Conservation (phyloP, 1,140 invertebrate species). For the Centruroides vittatus region DNA sequence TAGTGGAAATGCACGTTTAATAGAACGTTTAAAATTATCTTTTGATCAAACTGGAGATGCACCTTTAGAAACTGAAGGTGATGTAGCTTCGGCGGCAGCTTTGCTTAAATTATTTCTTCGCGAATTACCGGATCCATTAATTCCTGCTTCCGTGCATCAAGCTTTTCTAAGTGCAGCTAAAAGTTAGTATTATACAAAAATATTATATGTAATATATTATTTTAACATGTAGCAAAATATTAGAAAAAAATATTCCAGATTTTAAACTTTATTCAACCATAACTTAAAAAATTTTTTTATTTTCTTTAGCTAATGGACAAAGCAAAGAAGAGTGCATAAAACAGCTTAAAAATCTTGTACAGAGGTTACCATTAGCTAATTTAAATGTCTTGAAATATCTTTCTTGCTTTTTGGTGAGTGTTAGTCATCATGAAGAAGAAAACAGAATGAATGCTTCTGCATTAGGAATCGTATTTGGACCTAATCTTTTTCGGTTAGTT, state of each 20-base stretch:
- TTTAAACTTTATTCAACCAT: no score
- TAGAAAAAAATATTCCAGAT: no score
- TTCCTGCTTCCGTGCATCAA: slow-evolving; percentile 28
- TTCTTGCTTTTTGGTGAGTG: slow-evolving; percentile 26
- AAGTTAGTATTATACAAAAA: slow-evolving; percentile 17
- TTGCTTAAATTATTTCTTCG: slow-evolving; percentile 33
- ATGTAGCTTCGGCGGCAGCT: slow-evolving; percentile 30
- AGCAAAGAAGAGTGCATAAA: slow-evolving; percentile 9
- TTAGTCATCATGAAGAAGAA: slow-evolving; percentile 25
- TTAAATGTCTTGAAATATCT: slow-evolving; percentile 30
- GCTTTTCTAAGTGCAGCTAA: slow-evolving; percentile 24
- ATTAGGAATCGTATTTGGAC: slow-evolving; percentile 34
- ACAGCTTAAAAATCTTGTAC: slow-evolving; percentile 16
- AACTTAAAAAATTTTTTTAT: no score
- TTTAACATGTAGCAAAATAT: neutral
- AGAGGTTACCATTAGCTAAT: slow-evolving; percentile 25
- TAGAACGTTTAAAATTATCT: slow-evolving; percentile 29
- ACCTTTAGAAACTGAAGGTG: slow-evolving; percentile 25
- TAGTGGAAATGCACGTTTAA: slow-evolving; percentile 29
- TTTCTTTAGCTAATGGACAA: neutral
- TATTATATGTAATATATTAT: neutral
- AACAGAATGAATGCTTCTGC: slow-evolving; percentile 34
- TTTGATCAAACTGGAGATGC: slow-evolving; percentile 33
- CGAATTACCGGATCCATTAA: slow-evolving; percentile 31
- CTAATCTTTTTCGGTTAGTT: slow-evolving; percentile 32